phyloP scores from a whole-genome alignment of 2,888 invertebrate species.

The Lasioglossum figueresi region DNA sequence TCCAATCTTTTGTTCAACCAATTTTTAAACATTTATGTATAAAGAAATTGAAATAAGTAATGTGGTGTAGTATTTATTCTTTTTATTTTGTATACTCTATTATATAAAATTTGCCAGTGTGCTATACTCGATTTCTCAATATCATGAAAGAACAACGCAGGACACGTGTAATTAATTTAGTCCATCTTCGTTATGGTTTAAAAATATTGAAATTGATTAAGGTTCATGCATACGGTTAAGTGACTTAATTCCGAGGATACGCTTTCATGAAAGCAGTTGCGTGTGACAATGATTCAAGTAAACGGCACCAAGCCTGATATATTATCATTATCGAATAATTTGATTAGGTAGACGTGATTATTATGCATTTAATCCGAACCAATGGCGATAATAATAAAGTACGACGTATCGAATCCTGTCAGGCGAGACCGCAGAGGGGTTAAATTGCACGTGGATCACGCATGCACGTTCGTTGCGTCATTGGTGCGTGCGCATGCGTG shows the following conservation, averaged over 20 bases:
- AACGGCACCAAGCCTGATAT: background rate
- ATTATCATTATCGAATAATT: slow-evolving; percentile 1
- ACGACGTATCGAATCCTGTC: slow-evolving; percentile 26
- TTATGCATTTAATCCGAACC: slow-evolving; percentile 30
- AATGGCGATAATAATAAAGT: slow-evolving; percentile 22
- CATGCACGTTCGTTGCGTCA: slow-evolving; percentile 53
- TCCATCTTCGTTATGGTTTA: background rate
- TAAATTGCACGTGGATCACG: slow-evolving; percentile 62
- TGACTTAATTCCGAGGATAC: background rate
- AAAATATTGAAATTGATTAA: background rate
- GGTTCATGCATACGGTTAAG: background rate
- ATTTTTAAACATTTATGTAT: background rate
- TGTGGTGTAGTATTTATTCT: no score
- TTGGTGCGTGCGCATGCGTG: slow-evolving; percentile 47
- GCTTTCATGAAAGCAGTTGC: background rate
- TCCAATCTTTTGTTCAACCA: no score
- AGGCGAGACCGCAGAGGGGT: slow-evolving; percentile 44
- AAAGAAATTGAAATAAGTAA: no score
- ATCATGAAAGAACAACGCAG: background rate
- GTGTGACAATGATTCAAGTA: background rate
- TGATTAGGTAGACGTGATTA: background rate
- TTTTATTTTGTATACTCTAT: background rate
- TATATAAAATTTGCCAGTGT: background rate
- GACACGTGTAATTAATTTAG: background rate
- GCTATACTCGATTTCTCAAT: background rate